A percentile compares a stretch with the other conserved stretches of the same genome.
These are phyloP conservation scores for Acanthiza pusilla DNA, from an alignment of 2,797 vertebrate species.

Conservation along the genomic window DNA sequence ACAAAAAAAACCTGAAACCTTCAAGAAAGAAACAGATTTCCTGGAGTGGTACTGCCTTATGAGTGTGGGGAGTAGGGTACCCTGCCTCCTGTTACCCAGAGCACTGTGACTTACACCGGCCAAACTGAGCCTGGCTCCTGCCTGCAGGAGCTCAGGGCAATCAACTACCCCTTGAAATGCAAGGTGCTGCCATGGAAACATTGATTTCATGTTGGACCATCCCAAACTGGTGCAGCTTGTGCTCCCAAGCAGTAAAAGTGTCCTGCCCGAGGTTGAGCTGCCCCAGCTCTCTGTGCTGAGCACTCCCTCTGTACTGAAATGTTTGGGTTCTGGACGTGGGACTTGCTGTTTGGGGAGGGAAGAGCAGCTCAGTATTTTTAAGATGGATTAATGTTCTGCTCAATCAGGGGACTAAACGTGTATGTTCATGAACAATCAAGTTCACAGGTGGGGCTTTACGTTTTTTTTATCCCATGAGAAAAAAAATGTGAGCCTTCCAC, in stretches of 20 bases:
- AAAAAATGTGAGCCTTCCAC: not conserved
- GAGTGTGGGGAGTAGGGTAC: not conserved
- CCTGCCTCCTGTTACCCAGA: conserved; percentile 24
- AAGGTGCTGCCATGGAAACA: conserved; percentile 3
- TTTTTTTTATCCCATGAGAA: not conserved
- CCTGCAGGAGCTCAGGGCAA: not conserved
- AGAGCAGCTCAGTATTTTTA: not conserved
- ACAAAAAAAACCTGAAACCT: not conserved
- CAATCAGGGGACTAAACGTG: not conserved
- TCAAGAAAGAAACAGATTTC: not conserved
- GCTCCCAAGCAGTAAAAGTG: not conserved
- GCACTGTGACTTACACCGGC: conserved; percentile 49
- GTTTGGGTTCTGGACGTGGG: not conserved
- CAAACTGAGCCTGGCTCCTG: not conserved
- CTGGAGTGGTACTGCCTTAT: conserved; percentile 12
- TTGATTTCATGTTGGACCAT: not conserved
- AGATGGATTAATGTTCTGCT: not conserved
- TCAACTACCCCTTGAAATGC: not conserved
- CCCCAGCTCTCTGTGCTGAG: not conserved
- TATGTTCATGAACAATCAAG: not conserved
- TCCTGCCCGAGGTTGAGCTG: not conserved
- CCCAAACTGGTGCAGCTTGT: conserved; percentile 4
- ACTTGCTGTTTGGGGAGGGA: not conserved
- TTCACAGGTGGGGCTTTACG: not conserved
- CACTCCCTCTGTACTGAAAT: not conserved